Percentiles rank a stretch among this genome's conserved stretches.
Evolutionary conservation across 2,113 vertebrate genomes (phyloP).

Genomic region (Glaucidium brasilianum): DNA sequence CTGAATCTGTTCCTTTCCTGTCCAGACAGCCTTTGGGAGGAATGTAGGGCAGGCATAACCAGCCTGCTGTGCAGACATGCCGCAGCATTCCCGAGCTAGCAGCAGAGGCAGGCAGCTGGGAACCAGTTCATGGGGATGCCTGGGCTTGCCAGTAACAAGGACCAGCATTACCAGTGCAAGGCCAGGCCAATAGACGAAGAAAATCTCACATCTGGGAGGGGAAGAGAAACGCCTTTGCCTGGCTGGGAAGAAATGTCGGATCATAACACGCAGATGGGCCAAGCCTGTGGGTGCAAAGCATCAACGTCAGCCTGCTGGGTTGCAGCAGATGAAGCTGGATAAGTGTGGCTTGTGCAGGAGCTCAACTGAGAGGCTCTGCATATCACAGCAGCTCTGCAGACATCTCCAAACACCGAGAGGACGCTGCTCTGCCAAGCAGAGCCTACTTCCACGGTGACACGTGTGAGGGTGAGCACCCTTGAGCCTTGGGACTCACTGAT

Average conservation of each 20-base stretch:
- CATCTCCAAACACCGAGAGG: neutral
- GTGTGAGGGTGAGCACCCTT: accelerated
- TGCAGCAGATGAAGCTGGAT: neutral
- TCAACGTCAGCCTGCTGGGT: no score
- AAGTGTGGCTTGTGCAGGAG: neutral
- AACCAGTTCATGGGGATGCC: accelerated
- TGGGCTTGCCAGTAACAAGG: neutral
- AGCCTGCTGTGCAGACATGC: neutral
- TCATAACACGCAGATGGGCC: neutral
- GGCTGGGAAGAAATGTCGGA: neutral
- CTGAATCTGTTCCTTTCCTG: neutral
- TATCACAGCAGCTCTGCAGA: neutral
- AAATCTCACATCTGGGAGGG: neutral
- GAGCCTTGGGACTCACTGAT: neutral
- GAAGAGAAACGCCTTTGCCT: neutral
- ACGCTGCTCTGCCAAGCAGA: neutral
- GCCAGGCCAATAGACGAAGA: neutral
- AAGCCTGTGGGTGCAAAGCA: neutral
- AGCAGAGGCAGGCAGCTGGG: neutral
- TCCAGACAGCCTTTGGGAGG: neutral
- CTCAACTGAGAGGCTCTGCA: neutral
- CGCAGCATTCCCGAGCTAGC: neutral
- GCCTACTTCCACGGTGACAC: accelerated
- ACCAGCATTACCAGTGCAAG: neutral
- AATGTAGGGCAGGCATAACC: neutral